phyloP scores from a whole-genome alignment of 1,140 invertebrate genomes.

The Eupeodes corollae region DNA sequence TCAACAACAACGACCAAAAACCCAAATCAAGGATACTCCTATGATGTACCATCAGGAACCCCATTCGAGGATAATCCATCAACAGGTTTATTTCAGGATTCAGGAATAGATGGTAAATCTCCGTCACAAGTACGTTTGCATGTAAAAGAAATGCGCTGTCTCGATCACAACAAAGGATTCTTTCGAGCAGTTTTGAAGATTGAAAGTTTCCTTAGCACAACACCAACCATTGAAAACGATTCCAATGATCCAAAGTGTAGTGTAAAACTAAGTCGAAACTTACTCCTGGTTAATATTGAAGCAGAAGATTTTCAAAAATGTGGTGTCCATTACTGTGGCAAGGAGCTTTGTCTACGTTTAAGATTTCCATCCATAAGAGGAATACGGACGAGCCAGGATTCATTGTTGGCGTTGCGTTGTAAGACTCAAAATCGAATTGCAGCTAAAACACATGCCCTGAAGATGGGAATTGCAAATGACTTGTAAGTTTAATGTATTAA shows the following conservation, averaged over 20 bases:
- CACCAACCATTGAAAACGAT: slow-evolving; percentile 23
- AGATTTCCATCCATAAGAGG: slow-evolving; percentile 49
- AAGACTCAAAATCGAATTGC: slow-evolving; percentile 47
- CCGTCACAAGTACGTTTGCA: slow-evolving; percentile 14
- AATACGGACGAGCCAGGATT: slow-evolving; percentile 49
- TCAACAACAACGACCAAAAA: no score
- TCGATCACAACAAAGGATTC: slow-evolving; percentile 16
- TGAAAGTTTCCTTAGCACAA: slow-evolving; percentile 25
- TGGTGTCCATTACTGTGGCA: slow-evolving; percentile 34
- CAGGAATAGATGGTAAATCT: no score
- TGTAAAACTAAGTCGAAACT: slow-evolving; percentile 19
- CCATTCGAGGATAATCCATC: no score
- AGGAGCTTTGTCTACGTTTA: slow-evolving; percentile 44
- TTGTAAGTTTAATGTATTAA: no score
- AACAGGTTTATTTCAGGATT: no score
- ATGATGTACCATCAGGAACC: no score
- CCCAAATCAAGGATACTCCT: no score
- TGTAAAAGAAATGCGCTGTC: slow-evolving; percentile 33
- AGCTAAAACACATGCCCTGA: slow-evolving; percentile 43
- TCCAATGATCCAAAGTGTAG: slow-evolving; percentile 20
- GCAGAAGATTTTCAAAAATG: slow-evolving; percentile 30
- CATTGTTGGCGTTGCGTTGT: slow-evolving; percentile 49
- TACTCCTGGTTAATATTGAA: slow-evolving; percentile 22
- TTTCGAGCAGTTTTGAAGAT: slow-evolving; percentile 27
- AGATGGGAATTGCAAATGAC: slow-evolving; percentile 37